Evolutionary conservation across 1,140 invertebrate genomes (phyloP).

Genomic region (Zaprionus tsacasi): DNA sequence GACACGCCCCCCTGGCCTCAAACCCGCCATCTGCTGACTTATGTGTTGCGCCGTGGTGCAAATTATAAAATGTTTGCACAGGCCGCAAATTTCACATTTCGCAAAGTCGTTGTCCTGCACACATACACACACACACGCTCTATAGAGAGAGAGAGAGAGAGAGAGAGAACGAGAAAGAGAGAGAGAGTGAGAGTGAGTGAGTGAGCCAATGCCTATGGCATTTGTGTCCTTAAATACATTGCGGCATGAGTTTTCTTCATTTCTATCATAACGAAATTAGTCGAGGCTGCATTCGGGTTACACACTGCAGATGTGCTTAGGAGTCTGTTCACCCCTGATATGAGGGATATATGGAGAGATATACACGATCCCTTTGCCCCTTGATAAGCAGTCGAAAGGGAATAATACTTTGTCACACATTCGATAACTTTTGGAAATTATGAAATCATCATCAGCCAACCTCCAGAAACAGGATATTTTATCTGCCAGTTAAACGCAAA

Average conservation of each 20-base stretch:
- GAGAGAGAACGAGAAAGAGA: neutral
- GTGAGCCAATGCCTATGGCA: conserved; percentile 39
- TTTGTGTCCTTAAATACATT: conserved; percentile 39
- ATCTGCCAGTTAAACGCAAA: conserved; percentile 57
- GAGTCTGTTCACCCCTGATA: neutral
- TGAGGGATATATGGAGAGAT: no score
- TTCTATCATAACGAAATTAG: conserved; percentile 62
- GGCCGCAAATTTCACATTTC: conserved; percentile 67
- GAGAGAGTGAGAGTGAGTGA: neutral
- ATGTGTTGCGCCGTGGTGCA: conserved; percentile 68
- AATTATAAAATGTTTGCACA: conserved; percentile 75
- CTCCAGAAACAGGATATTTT: conserved; percentile 28
- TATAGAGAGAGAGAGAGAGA: neutral
- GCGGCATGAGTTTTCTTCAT: conserved; percentile 42
- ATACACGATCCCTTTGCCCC: no score
- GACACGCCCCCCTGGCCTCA: neutral
- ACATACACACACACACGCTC: neutral
- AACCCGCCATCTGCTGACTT: conserved; percentile 48
- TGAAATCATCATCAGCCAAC: neutral
- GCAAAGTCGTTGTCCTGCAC: conserved; percentile 58
- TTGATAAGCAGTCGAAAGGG: no score
- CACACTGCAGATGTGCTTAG: conserved; percentile 50
- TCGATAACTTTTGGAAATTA: no score
- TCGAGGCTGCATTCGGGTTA: conserved; percentile 38
- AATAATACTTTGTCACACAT: no score